Evolutionary conservation across 2,888 invertebrate genomes (phyloP).

Genomic region (Eueremaeus valkanovi): DNA sequence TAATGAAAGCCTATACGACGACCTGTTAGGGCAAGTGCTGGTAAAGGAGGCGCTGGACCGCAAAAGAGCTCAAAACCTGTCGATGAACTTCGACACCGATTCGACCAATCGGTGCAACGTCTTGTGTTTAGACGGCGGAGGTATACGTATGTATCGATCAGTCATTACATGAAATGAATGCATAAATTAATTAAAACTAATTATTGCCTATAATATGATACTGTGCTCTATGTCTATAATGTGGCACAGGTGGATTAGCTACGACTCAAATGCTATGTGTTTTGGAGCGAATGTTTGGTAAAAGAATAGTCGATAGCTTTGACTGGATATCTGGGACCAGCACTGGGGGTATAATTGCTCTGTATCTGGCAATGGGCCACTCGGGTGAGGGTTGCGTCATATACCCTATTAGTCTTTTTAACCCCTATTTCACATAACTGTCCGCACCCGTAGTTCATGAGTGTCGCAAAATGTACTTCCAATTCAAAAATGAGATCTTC

Average conservation of each 20-base stretch:
- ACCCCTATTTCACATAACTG: too few species aligned
- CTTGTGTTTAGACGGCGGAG: constrained; percentile 76
- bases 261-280: constrained; percentile 72
- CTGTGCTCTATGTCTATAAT: constrained; percentile 52
- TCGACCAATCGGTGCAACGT: constrained; percentile 33
- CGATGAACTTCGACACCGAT: too few species aligned
- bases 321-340: constrained; percentile 91
- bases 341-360: constrained; percentile 84
- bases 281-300: constrained; percentile 58
- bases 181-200: background rate
- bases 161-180: background rate
- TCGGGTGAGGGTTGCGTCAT: too few species aligned
- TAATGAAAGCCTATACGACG: constrained; percentile 19
- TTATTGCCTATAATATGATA: background rate
- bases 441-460: too few species aligned
- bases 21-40: constrained; percentile 3
- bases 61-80: background rate
- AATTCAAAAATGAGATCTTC: constrained; percentile 90
- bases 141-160: background rate
- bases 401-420: too few species aligned
- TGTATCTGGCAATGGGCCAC: constrained; percentile 71
- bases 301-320: constrained; percentile 67
- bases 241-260: constrained; percentile 89
- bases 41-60: background rate
- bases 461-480: constrained; percentile 85